Conservation (phyloP, 1,140 invertebrate genomes). For the Atta texana region DNA sequence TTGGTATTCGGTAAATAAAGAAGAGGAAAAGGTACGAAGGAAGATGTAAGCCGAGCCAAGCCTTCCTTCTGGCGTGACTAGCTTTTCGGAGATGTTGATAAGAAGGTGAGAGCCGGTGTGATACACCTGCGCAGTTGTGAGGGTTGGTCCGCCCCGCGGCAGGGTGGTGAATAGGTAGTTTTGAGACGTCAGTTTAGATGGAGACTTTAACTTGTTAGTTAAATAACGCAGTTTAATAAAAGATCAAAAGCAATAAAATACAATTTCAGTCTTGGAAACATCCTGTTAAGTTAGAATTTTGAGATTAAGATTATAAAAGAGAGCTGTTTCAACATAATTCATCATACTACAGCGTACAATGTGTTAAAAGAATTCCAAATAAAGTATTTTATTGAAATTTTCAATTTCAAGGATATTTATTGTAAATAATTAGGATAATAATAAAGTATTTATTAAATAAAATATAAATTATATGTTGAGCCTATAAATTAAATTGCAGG, state of each 20-base stretch:
- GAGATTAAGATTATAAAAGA: neutral
- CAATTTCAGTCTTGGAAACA: neutral
- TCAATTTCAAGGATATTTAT: neutral
- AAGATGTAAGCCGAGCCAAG: slow-evolving; percentile 47
- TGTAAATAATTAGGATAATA: neutral
- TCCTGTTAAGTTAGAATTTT: neutral
- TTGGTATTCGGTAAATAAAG: neutral
- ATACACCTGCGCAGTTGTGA: slow-evolving; percentile 77
- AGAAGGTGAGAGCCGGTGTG: slow-evolving; percentile 69
- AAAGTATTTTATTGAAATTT: neutral
- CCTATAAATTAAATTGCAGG: neutral
- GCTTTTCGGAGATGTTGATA: slow-evolving; percentile 79
- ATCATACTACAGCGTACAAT: neutral
- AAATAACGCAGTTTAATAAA: neutral
- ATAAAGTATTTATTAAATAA: neutral
- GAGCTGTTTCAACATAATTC: neutral
- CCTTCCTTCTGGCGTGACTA: slow-evolving; percentile 79
- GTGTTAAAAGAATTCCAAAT: neutral
- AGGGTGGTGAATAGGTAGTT: neutral
- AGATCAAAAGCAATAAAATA: neutral
- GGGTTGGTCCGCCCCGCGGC: neutral
- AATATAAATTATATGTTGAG: neutral
- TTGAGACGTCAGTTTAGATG: neutral
- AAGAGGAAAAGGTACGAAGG: slow-evolving; percentile 1
- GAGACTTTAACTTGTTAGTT: neutral